These are phyloP conservation scores for Sapajus apella DNA, from an alignment of 2,113 vertebrate genomes.

Conservation along the genomic window DNA sequence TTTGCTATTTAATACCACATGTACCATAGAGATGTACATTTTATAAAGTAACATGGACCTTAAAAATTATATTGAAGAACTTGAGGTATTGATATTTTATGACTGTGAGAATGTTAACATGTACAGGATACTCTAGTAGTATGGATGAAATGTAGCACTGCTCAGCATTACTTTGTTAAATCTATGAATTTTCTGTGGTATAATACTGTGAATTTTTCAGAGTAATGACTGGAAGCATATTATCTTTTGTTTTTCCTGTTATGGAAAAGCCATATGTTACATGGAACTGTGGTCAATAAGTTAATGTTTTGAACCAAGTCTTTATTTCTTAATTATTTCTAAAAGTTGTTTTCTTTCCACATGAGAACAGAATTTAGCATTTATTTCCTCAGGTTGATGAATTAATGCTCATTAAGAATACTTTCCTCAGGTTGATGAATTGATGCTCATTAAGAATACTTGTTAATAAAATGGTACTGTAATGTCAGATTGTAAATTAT, in stretches of 20 bases:
- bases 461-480: background rate
- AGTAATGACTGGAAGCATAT: background rate
- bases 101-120: background rate
- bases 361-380: background rate
- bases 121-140: background rate
- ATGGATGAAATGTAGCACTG: background rate
- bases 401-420: background rate
- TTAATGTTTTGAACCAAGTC: slow-evolving; percentile 2
- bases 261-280: background rate
- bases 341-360: background rate
- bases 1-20: slow-evolving; percentile 21
- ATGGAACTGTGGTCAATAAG: background rate
- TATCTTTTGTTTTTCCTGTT: background rate
- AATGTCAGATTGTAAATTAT: background rate
- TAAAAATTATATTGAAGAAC: background rate
- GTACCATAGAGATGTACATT: background rate
- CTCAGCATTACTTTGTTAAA: background rate
- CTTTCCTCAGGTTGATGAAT: background rate
- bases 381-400: background rate
- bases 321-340: slow-evolving; percentile 23
- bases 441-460: background rate
- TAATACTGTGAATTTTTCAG: background rate
- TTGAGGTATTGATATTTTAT: background rate
- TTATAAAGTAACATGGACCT: background rate
- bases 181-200: background rate